phyloP scores from a whole-genome alignment of 92 coral and sea anemone species.

The Metridium senile region DNA sequence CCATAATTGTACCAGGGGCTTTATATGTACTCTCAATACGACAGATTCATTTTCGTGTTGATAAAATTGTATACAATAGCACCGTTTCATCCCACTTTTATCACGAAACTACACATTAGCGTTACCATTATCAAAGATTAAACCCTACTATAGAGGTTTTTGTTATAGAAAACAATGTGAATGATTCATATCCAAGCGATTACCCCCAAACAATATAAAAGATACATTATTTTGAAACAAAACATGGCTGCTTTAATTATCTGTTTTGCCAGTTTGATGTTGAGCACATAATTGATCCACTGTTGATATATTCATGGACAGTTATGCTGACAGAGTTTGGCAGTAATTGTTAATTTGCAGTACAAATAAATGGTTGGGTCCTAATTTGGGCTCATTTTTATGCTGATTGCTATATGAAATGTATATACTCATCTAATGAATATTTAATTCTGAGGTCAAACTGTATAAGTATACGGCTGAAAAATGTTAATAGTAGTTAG shows the following conservation, averaged over 20 bases:
- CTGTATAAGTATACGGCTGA: background rate
- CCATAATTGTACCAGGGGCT: no score
- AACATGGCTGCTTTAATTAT: background rate
- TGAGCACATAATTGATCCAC: background rate
- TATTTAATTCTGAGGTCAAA: slow-evolving; percentile 7
- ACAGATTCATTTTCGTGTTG: no score
- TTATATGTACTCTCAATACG: no score
- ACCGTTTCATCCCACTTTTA: no score
- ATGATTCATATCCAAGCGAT: background rate
- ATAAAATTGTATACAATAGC: no score
- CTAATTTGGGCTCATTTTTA: no score
- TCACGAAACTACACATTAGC: no score
- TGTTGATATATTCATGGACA: background rate
- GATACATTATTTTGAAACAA: background rate
- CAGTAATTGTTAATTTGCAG: background rate
- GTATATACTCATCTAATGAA: background rate
- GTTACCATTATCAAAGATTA: background rate
- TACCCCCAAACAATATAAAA: background rate
- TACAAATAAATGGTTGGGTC: no score
- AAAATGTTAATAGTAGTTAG: no score
- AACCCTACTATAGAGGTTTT: background rate
- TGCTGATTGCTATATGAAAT: background rate
- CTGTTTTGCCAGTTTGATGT: background rate
- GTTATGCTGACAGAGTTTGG: background rate
- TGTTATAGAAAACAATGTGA: background rate